A percentile compares a stretch with the other conserved stretches of the same genome.
Evolutionary conservation across 2,797 vertebrate species (phyloP).

Genomic region (Distichodus sexfasciatus): DNA sequence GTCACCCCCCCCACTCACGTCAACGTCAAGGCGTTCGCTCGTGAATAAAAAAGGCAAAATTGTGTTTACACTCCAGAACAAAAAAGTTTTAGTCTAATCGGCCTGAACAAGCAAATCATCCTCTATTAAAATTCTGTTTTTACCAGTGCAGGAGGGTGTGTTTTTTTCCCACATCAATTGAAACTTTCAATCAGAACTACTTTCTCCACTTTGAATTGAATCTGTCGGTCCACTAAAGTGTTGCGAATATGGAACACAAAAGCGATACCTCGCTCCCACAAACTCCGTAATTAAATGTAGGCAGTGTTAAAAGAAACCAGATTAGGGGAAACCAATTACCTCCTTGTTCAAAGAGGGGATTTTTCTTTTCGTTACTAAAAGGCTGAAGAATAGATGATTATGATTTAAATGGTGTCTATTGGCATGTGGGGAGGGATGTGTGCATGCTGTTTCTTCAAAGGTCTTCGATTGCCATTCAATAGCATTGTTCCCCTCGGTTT

Average conservation of each 20-base stretch:
- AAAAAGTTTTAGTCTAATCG: constrained; percentile 17
- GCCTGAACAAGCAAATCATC: constrained; percentile 22
- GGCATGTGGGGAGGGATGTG: constrained; percentile 37
- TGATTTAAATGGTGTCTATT: constrained; percentile 52
- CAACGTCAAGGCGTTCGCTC: not conserved
- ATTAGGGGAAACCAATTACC: constrained; percentile 58
- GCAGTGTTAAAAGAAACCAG: constrained; percentile 53
- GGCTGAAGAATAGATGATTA: constrained; percentile 55
- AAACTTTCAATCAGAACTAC: constrained; percentile 11
- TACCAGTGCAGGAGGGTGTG: not conserved
- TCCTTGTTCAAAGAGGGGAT: constrained; percentile 49
- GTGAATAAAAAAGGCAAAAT: not conserved
- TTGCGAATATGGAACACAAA: constrained; percentile 35
- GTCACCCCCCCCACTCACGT: not conserved
- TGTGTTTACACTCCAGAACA: not conserved
- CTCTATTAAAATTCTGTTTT: constrained; percentile 10
- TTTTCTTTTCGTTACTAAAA: constrained; percentile 34
- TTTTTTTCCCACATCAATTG: constrained; percentile 1
- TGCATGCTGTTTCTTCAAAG: constrained; percentile 43
- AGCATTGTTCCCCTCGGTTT: constrained; percentile 48
- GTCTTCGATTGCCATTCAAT: constrained; percentile 49
- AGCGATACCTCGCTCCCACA: constrained; percentile 41
- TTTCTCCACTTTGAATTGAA: constrained; percentile 39
- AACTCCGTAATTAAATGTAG: constrained; percentile 55
- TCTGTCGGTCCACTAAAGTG: constrained; percentile 35